Percentiles rank a stretch among this genome's conserved stretches.
Evolutionary conservation across 1,140 invertebrate species (phyloP).

Genomic region (Drosophila pectinifera): DNA sequence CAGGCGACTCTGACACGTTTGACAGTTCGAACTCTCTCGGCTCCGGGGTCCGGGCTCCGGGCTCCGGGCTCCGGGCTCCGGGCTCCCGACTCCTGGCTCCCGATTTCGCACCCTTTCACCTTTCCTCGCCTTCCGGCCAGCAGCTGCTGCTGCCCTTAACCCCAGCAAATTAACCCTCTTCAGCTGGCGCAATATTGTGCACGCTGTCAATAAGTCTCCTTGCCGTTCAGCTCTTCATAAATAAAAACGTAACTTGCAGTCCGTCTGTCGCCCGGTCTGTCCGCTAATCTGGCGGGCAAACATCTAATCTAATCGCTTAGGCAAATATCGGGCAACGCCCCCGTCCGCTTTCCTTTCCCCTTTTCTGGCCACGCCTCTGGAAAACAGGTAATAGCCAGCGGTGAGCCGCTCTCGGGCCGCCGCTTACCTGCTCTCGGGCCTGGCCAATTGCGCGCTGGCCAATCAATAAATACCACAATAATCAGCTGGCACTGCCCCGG

Average conservation of each 20-base stretch:
- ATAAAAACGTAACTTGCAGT: conserved; percentile 11
- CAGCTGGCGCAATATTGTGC: conserved; percentile 70
- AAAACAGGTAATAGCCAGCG: conserved; percentile 49
- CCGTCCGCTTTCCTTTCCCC: neutral
- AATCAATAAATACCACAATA: conserved; percentile 75
- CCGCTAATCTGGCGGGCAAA: conserved; percentile 41
- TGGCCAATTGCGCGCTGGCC: conserved; percentile 70
- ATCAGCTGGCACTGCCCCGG: conserved; percentile 37
- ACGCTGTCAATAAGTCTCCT: conserved; percentile 79
- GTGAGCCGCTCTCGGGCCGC: neutral
- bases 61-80: too few relatives aligned
- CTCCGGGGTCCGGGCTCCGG: too few relatives aligned
- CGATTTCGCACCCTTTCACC: conserved; percentile 52
- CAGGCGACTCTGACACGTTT: conserved; percentile 74
- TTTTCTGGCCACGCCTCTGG: conserved; percentile 13
- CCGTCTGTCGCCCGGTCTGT: conserved; percentile 4
- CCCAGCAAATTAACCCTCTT: conserved; percentile 35
- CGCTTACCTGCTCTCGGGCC: conserved; percentile 16
- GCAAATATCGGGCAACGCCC: conserved; percentile 69
- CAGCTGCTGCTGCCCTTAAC: conserved; percentile 1
- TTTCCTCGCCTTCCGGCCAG: conserved; percentile 22
- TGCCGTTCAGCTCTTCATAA: conserved; percentile 24
- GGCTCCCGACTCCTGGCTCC: too few relatives aligned
- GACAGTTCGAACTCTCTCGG: too few relatives aligned
- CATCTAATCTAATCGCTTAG: conserved; percentile 75